Conservation (phyloP, 2,797 vertebrate genomes). For the Gallirallus australis region DNA sequence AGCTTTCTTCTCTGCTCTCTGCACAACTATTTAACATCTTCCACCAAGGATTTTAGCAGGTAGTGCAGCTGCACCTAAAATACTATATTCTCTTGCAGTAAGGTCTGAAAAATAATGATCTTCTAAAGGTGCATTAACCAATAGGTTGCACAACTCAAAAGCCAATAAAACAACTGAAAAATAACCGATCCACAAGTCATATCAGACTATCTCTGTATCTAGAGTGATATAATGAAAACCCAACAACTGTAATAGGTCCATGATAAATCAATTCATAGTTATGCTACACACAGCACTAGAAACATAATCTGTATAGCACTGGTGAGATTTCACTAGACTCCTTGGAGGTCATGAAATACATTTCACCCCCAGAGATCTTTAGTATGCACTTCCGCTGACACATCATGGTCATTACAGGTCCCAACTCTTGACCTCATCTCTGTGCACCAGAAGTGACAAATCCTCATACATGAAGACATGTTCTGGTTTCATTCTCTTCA, state of each 20-base stretch:
- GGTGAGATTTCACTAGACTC: background rate
- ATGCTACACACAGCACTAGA: background rate
- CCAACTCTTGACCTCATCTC: background rate
- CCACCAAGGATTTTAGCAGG: background rate
- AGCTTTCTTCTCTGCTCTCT: background rate
- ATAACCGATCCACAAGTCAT: background rate
- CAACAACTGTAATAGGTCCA: background rate
- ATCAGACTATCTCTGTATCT: background rate
- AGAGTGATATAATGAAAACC: background rate
- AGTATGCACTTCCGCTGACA: background rate
- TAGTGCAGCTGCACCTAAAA: background rate
- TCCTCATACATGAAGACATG: background rate
- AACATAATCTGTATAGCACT: background rate
- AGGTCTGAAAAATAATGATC: background rate
- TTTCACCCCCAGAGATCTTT: background rate
- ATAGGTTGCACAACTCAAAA: background rate
- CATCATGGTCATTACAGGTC: background rate
- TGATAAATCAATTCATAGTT: background rate
- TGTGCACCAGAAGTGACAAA: rapidly evolving
- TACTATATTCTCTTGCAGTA: background rate
- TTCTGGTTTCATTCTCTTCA: background rate
- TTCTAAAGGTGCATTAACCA: background rate
- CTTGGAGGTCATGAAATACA: background rate
- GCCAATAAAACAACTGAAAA: background rate
- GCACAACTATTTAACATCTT: background rate